A percentile compares a stretch with the other conserved stretches of the same genome.
Evolutionary conservation across 2,888 invertebrate genomes (phyloP).

Genomic region (Hydrotaea diabolus): DNA sequence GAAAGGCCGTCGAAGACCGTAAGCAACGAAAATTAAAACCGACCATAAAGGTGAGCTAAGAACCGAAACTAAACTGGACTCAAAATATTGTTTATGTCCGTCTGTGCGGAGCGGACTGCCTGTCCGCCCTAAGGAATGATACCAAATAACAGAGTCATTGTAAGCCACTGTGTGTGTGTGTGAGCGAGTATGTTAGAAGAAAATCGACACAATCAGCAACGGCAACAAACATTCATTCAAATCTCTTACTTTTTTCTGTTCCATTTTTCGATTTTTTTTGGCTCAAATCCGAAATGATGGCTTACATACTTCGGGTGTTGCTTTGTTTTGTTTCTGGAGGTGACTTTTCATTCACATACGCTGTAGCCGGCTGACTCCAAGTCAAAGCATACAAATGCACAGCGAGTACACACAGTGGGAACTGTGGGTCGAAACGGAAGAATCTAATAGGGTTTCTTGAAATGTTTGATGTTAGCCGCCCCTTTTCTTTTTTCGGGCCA

Average conservation of each 20-base stretch:
- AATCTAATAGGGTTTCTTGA: conserved; percentile 32
- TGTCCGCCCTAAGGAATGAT: conserved; percentile 22
- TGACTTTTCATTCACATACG: conserved; percentile 4
- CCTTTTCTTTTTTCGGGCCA: not conserved
- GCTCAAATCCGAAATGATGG: not conserved
- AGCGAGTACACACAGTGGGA: conserved; percentile 48
- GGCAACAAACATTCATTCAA: conserved; percentile 21
- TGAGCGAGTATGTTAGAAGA: not conserved
- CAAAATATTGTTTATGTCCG: conserved; percentile 56
- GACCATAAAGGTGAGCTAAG: conserved; percentile 30
- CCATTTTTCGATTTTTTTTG: not conserved
- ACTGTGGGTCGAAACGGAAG: conserved; percentile 54
- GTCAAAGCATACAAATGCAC: not conserved
- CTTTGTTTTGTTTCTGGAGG: not conserved
- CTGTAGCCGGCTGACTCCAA: not conserved
- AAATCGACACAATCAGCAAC: not conserved
- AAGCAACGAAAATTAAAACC: too few relatives aligned
- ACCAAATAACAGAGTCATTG: conserved; percentile 61
- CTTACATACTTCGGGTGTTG: not conserved
- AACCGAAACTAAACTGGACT: conserved; percentile 61
- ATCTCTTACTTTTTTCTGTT: not conserved
- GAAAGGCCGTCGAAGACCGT: not conserved
- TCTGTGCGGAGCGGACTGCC: conserved; percentile 23
- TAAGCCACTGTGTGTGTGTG: conserved; percentile 49
- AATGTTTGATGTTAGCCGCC: conserved; percentile 31